Base-by-base conservation (phyloP, 2,888 invertebrate genomes). In the Tetheella fluctuosa region DNA sequence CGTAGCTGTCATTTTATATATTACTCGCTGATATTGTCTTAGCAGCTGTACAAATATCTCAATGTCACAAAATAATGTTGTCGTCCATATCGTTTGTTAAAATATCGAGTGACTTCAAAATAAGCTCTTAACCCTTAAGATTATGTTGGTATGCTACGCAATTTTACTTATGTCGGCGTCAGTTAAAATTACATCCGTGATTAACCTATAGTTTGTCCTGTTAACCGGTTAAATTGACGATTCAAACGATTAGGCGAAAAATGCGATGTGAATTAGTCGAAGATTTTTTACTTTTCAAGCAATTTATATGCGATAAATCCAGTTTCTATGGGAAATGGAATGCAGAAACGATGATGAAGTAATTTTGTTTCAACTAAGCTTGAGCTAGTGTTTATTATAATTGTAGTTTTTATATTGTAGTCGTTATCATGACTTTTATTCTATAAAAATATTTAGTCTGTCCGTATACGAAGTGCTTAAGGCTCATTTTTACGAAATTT, bases 181-280 rank as follows among this genome's bases (percentile, higher is more conserved):
- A 77, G 83, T 85, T 85, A 77, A 88, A 86, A 86, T 85, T 83
- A 84, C 89, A 85, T 84, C 84, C 86, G 81, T 80, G 85, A 88
- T 90, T 88, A 86, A 83, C 81, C 79, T 76, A 64, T 68, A 30
- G 58, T 61, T 68, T 64, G 67, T 65, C 65, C 73, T 76, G 76
- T 73, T 73, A 64, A 71, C 76, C 72, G 74, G 79, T 83, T 85
- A 82, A 84, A 78, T 74, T 79, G 79, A 72, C 78, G 80, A 79
- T 85, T 79, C 80, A 80, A 79, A 66, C 84, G 84, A 89, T 91
- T 90, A 90, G 85, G 68, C 77, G 82, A 85, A 84, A 85, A 79
- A 89, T 89, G 83, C 71, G 68, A 65, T 57, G 71, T 54, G 70
- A 81, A 79, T 86, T 81, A 80, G 76, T 77, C 65, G 72, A 64